Evolutionary conservation across 1,140 invertebrate genomes (phyloP), one percentile per base, ranked within the genome.

Genomic region (Bombus terrestris): DNA sequence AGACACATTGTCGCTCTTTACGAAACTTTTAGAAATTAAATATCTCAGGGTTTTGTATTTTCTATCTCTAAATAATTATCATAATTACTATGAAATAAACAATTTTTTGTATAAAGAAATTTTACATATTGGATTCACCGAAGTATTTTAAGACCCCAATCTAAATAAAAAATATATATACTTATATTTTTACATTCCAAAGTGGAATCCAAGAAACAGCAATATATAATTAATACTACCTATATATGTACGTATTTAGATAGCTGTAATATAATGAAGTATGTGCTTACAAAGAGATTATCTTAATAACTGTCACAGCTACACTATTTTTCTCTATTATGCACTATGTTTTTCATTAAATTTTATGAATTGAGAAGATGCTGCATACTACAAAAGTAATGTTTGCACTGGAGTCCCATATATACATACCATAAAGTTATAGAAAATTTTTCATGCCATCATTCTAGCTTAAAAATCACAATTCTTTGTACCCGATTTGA

Each of bases 391-490:
- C 72, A 88, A 90, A 90, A 90, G 72, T 90, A 86, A 89, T 72
- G 37, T 81, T 85, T 88, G 66, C 78, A 86, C 32, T 74, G 28
- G 35, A 84, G 43, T 77, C 39, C 66, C 37, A 53, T 83, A 82
- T 83, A 80, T 87, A 90, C 81, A 85, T 80, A 90, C 68, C 80
- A 83, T 74, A 90, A 85, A 85, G 78, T 88, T 88, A 90, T 78
- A 88, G 74, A 88, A 88, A 90, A 83, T 81, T 81, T 88, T 28
- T 57, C 68, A 76, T 86, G 59, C 41, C 39, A 82, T 78, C 47
- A 43, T 79, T 79, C 53, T 88, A 91, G 72, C 68, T 76, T 89
- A 35, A 81, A 89, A 79, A 84, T 91, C 81, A 88, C 78, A 86
- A 83, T 82, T 66, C 28, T 90, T 90, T 90, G 83, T 88, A 88